phyloP scores from a whole-genome alignment of 2,888 invertebrate species.

The Malthinus seriepunctatus region DNA sequence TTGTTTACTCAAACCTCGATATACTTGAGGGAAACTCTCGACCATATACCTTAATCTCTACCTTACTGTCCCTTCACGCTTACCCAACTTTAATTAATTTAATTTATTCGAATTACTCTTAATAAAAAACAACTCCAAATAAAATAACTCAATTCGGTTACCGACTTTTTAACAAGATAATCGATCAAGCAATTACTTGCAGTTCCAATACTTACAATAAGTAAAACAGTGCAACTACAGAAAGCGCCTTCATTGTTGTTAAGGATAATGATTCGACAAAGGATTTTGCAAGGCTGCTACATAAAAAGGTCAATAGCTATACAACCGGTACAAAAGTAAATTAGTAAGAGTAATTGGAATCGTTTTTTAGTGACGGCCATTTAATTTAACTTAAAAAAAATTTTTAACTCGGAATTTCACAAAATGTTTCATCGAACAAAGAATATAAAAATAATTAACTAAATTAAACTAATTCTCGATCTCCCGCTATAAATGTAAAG shows the following conservation, averaged over 20 bases:
- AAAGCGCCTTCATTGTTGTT: slow-evolving; percentile 24
- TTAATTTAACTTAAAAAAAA: too few species aligned
- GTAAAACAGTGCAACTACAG: slow-evolving; percentile 14
- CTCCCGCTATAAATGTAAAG: too few species aligned
- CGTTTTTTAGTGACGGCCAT: too few species aligned
- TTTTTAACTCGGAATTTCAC: too few species aligned
- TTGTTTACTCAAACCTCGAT: slow-evolving; percentile 17
- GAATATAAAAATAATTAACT: too few species aligned
- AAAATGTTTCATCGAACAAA: too few species aligned
- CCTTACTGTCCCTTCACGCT: slow-evolving; percentile 2
- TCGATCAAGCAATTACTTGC: slow-evolving; percentile 1
- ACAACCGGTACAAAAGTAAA: slow-evolving; percentile 20
- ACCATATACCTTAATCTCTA: slow-evolving; percentile 4
- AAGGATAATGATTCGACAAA: slow-evolving; percentile 30
- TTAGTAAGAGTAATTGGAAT: slow-evolving; percentile 11
- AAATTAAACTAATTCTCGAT: too few species aligned
- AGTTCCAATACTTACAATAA: slow-evolving; percentile 9
- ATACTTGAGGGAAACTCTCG: slow-evolving; percentile 1
- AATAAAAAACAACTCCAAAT: too few species aligned
- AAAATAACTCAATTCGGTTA: too few species aligned
- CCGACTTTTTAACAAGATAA: not conserved
- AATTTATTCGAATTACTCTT: too few species aligned
- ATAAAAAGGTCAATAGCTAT: slow-evolving; percentile 21
- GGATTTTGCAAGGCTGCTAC: slow-evolving; percentile 21
- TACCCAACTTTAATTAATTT: slow-evolving; percentile 3